phyloP scores from a whole-genome alignment of 2,113 vertebrate species.

The Laticauda colubrina region DNA sequence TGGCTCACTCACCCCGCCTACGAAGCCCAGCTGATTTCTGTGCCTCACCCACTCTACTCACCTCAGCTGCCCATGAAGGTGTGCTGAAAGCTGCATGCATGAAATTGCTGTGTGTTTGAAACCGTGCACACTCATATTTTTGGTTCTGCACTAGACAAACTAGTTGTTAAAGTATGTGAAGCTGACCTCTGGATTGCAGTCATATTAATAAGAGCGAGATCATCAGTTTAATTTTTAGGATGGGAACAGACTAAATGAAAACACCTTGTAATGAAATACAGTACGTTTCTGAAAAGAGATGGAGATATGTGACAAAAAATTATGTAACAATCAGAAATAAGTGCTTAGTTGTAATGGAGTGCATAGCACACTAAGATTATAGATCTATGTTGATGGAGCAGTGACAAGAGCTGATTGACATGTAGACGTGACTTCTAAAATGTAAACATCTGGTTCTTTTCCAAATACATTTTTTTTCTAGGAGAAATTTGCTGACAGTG shows the following conservation, averaged over 20 bases:
- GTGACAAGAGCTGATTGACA: neutral
- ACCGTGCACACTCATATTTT: no score
- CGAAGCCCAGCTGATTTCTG: no score
- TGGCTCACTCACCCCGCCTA: no score
- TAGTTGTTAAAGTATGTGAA: no score
- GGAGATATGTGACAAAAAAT: neutral
- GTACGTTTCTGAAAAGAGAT: neutral
- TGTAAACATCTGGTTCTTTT: neutral
- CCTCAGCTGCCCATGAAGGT: no score
- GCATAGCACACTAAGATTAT: neutral
- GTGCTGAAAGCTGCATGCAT: no score
- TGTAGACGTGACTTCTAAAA: neutral
- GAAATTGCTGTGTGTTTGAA: no score
- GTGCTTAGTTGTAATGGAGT: neutral
- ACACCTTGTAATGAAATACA: neutral
- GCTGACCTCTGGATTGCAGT: neutral
- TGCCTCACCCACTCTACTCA: no score
- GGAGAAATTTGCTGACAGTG: neutral
- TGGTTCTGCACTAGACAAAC: no score
- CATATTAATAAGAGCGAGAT: neutral
- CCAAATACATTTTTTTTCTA: neutral
- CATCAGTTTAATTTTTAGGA: neutral
- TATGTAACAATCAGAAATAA: neutral
- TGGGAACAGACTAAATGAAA: neutral
- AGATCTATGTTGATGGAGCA: neutral